phyloP scores from a whole-genome alignment of 2,113 vertebrate species.

The Lepisosteus osseus region DNA sequence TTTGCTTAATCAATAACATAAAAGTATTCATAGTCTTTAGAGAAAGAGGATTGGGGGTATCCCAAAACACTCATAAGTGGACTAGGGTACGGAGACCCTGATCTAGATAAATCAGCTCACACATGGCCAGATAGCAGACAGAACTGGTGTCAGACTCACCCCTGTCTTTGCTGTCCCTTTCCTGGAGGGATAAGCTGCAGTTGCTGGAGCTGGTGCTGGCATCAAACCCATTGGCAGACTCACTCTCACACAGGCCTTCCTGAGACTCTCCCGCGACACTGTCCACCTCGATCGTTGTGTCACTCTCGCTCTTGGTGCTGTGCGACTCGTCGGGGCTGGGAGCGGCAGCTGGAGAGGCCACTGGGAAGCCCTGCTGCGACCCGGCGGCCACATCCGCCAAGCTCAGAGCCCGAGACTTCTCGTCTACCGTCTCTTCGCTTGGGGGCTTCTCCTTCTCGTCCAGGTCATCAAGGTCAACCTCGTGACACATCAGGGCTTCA shows the following conservation, averaged over 20 bases:
- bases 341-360: conserved; percentile 60
- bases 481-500: conserved; percentile 88
- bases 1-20: no score
- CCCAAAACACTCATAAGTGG: no score
- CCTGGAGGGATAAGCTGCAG: conserved; percentile 69
- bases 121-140: neutral
- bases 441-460: conserved; percentile 86
- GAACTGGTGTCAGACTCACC: conserved; percentile 49
- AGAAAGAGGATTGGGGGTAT: neutral
- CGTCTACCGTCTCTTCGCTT: conserved; percentile 58
- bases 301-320: conserved; percentile 67
- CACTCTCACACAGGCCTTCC: conserved; percentile 76
- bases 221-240: conserved; percentile 76
- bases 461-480: conserved; percentile 90
- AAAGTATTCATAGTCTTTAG: neutral
- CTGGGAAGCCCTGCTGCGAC: conserved; percentile 52
- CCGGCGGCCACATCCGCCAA: conserved; percentile 42
- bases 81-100: no score
- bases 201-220: conserved; percentile 69
- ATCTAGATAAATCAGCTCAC: no score
- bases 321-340: conserved; percentile 75
- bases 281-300: conserved; percentile 81
- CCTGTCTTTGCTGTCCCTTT: conserved; percentile 76
- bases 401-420: conserved; percentile 45
- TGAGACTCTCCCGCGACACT: conserved; percentile 74